Evolutionary conservation across 2,888 invertebrate species (phyloP).

Genomic region (Watsonalla cultraria): DNA sequence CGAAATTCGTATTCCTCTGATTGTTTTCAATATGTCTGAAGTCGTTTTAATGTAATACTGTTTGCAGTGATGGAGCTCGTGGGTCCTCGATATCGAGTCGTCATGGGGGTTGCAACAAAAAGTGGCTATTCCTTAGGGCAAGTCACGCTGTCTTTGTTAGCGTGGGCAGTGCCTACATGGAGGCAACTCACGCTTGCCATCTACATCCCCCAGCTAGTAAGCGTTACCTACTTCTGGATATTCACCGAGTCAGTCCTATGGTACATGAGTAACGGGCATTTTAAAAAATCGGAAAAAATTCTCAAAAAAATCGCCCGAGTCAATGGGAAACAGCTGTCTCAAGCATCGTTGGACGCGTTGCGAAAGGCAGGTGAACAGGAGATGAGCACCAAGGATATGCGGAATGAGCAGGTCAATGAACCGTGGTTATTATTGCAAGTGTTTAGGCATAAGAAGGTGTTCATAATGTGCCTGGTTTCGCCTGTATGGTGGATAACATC

Average conservation of each 20-base stretch:
- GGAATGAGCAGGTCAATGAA: constrained; percentile 27
- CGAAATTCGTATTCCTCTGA: no score
- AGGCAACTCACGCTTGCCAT: constrained; percentile 80
- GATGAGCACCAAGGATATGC: constrained; percentile 25
- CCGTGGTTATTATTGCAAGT: constrained; percentile 53
- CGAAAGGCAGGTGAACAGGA: constrained; percentile 41
- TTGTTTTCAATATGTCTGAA: no score
- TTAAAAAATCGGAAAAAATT: constrained; percentile 80
- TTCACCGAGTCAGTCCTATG: constrained; percentile 86
- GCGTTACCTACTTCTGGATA: constrained; percentile 82
- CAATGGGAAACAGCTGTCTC: constrained; percentile 67
- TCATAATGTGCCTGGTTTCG: constrained; percentile 41
- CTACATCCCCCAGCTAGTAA: constrained; percentile 83
- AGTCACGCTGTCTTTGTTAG: constrained; percentile 81
- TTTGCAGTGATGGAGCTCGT: constrained; percentile 84
- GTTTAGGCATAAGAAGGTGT: constrained; percentile 41
- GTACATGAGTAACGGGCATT: constrained; percentile 84
- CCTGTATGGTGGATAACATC: constrained; percentile 81
- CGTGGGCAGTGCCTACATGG: constrained; percentile 85
- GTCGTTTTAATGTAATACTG: no score
- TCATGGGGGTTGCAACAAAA: constrained; percentile 83
- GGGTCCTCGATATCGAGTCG: constrained; percentile 83
- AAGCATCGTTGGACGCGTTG: constrained; percentile 45
- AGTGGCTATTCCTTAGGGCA: constrained; percentile 86
- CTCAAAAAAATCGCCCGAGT: constrained; percentile 80